Percentiles rank a stretch among this genome's conserved stretches.
Conservation (phyloP, 2,113 vertebrate species). For the Microcebus ravelobensis region DNA sequence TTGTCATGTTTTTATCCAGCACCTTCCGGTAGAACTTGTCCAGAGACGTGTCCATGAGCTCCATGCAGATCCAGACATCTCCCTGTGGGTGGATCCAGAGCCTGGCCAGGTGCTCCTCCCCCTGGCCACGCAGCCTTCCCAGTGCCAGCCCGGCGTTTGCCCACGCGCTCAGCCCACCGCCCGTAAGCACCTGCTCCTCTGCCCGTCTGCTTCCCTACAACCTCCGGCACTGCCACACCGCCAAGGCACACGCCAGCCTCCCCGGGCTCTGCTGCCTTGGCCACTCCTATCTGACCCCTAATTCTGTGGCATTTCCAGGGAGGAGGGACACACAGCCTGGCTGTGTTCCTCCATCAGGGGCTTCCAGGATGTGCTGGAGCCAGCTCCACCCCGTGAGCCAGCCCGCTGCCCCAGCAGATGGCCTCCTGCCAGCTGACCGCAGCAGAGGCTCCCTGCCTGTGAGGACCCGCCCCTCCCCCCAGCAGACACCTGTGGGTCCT, state of each 20-base stretch:
- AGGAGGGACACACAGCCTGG: background rate
- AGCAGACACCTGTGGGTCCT: background rate
- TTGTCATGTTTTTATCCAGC: constrained; percentile 87
- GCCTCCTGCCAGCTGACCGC: background rate
- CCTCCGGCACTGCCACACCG: background rate
- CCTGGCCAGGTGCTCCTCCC: background rate
- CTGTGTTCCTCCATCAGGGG: background rate
- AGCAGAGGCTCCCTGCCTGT: too few species aligned
- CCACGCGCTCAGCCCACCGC: background rate
- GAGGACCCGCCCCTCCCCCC: background rate
- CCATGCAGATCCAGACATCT: constrained; percentile 91
- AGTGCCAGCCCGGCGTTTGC: background rate
- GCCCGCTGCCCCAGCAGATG: accelerated
- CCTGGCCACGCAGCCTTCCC: background rate
- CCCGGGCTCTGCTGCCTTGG: background rate
- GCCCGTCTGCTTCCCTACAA: background rate
- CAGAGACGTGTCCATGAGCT: constrained; percentile 89
- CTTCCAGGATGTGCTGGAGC: background rate
- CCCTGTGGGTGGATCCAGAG: constrained; percentile 72
- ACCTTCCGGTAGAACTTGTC: constrained; percentile 91
- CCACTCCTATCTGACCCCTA: background rate
- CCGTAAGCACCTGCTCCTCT: background rate
- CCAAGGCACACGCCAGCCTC: background rate
- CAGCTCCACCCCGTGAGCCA: background rate
- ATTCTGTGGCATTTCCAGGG: background rate